Base-by-base conservation (phyloP, 2,113 vertebrate genomes). In the Bubo bubo region DNA sequence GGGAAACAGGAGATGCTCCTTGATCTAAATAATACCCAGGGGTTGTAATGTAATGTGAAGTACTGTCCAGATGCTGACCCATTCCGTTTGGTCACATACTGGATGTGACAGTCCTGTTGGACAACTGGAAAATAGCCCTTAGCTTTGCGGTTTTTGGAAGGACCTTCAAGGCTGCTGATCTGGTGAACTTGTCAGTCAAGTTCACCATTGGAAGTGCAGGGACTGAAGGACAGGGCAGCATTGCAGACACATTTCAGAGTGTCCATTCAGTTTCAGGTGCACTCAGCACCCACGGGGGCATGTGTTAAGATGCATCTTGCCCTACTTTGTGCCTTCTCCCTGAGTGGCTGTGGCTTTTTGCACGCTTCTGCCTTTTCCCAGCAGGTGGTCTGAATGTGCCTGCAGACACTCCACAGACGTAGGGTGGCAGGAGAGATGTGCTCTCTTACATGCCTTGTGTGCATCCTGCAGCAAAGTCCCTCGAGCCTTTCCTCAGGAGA, bases 81-180 rank as follows among this genome's bases (percentile, higher is more conserved):
- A 4, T 73, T 88, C n/a, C 34, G 12, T 86, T 84, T 79, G 58
- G 39, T 84, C 4, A 0, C 21, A 4, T 45, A 58, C 50, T 45
- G 63, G 66, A 92, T 66, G 55, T 92, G 92, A 83, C 82, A 90
- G 88, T 79, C 58, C 83, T 77, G 79, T 27, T 80, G 86, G 63
- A 86, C 47, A 77, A 15, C 76, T 71, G 72, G 79, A 86, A 92
- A 80, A 74, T 17, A 87, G 86, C 94, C 86, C 59, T 63, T 19
- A 74, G 88, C 88, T 63, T 22, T 43, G 77, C 4, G 5, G 19
- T 16, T 37, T 26, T 63, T 71, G 0, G 0, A 13, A 43, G 64
- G 19, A 71, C 75, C 50, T 88, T 77, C 22, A 23, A 47, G 86
- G 59, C 53, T 67, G 86, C 68, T 71, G 43, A 23, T 77, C 20